Evolutionary conservation across 2,113 vertebrate species (phyloP).

Genomic region (Melanerpes formicivorus): DNA sequence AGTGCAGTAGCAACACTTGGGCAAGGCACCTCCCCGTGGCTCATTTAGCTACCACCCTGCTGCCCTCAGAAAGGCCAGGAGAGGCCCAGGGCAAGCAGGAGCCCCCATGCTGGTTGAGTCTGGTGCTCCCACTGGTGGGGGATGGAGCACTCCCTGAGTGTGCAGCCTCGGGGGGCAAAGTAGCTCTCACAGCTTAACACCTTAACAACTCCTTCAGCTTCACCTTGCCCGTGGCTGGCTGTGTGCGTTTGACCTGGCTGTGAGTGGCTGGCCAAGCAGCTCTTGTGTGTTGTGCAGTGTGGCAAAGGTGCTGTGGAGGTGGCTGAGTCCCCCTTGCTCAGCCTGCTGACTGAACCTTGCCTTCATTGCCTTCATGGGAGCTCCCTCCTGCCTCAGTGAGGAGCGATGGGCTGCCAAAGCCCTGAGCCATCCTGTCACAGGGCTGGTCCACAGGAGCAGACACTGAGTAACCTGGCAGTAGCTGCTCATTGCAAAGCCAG

Average conservation of each 20-base stretch:
- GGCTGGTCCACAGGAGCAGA: not conserved
- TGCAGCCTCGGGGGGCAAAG: not conserved
- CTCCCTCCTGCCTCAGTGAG: not conserved
- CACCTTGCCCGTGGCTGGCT: not conserved
- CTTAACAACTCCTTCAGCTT: not conserved
- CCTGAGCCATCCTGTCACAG: constrained; percentile 30
- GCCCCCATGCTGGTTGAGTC: no score
- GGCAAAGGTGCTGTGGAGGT: constrained; percentile 22
- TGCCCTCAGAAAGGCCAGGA: not conserved
- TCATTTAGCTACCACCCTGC: no score
- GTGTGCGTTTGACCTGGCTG: not conserved
- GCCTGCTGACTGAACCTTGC: not conserved
- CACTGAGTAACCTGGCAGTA: not conserved
- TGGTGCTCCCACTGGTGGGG: rapidly evolving
- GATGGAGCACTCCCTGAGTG: not conserved
- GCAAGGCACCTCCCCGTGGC: not conserved
- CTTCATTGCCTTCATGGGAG: not conserved
- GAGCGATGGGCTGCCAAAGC: not conserved
- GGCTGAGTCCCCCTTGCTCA: not conserved
- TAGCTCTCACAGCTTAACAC: not conserved
- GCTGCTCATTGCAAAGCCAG: not conserved
- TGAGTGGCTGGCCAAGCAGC: not conserved
- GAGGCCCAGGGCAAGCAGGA: not conserved
- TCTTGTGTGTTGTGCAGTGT: constrained; percentile 43
- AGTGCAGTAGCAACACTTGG: not conserved